Evolutionary conservation across 2,888 invertebrate genomes (phyloP).

Genomic region (Agonopterix alstromeriana): DNA sequence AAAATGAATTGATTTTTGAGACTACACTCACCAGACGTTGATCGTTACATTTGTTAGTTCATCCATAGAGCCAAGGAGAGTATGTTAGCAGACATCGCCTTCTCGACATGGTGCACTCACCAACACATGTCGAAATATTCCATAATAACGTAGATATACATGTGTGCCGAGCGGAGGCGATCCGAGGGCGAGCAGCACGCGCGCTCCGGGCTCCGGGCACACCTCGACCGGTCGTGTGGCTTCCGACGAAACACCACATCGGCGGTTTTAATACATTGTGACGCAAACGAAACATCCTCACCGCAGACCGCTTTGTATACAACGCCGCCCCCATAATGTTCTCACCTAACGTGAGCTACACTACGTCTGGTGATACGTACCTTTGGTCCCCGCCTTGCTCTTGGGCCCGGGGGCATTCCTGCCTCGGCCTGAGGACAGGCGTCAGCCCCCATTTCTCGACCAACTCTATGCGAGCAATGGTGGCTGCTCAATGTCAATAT

Average conservation of each 20-base stretch:
- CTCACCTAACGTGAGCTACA: neutral
- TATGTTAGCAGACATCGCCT: slow-evolving; percentile 1
- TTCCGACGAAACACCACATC: slow-evolving; percentile 22
- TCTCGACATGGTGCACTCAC: slow-evolving; percentile 47
- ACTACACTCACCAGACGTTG: neutral
- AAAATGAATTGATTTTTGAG: neutral
- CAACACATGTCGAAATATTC: slow-evolving; percentile 67
- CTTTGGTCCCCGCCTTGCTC: slow-evolving; percentile 84
- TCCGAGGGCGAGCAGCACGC: slow-evolving; percentile 16
- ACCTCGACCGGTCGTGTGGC: slow-evolving; percentile 18
- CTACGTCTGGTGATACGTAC: slow-evolving; percentile 56
- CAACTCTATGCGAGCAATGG: slow-evolving; percentile 98
- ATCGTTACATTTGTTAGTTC: neutral
- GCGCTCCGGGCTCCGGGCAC: slow-evolving; percentile 32
- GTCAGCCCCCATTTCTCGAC: slow-evolving; percentile 98
- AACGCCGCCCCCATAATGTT: slow-evolving; percentile 22
- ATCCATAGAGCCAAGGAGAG: neutral
- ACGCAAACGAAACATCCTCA: slow-evolving; percentile 43
- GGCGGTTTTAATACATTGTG: slow-evolving; percentile 20
- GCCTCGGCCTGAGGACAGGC: slow-evolving; percentile 97
- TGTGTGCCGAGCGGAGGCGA: slow-evolving; percentile 17
- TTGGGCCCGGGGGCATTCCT: slow-evolving; percentile 91
- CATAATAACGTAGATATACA: slow-evolving; percentile 37
- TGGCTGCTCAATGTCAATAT: slow-evolving; percentile 81
- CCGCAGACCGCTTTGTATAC: slow-evolving; percentile 40